phyloP scores from a whole-genome alignment of 2,797 vertebrate genomes.

The Lepus townsendii region DNA sequence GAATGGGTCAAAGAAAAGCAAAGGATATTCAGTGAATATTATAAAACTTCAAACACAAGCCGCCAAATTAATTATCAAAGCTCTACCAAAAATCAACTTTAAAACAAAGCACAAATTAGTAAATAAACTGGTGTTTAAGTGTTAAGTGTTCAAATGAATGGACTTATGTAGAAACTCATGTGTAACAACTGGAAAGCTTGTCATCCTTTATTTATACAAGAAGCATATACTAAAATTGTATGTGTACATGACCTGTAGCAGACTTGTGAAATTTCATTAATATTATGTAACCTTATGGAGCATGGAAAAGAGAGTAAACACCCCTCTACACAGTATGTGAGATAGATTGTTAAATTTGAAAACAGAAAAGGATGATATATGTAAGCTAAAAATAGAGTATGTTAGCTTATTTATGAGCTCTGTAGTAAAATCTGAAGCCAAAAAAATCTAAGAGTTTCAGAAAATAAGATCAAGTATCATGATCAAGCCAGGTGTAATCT shows the following conservation, averaged over 20 bases:
- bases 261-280: not conserved
- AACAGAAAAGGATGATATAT: not conserved
- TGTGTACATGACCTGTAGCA: not conserved
- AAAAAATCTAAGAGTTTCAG: not conserved
- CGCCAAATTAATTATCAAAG: not conserved
- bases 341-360: not conserved
- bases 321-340: not conserved
- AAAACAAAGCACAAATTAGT: not conserved
- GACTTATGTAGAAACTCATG: not conserved
- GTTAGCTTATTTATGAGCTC: not conserved
- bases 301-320: not conserved
- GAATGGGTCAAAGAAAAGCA: not conserved
- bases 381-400: not conserved
- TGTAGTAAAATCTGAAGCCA: slow-evolving; percentile 5
- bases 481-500: not conserved
- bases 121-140: not conserved
- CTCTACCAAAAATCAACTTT: not conserved
- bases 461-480: not conserved
- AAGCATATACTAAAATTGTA: not conserved
- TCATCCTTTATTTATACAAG: not conserved
- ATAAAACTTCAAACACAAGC: not conserved
- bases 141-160: not conserved
- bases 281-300: not conserved
- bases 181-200: not conserved
- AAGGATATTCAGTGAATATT: too few relatives aligned